Evolutionary conservation across 2,797 vertebrate species (phyloP).

Genomic region (Sebastes taczanowskii): DNA sequence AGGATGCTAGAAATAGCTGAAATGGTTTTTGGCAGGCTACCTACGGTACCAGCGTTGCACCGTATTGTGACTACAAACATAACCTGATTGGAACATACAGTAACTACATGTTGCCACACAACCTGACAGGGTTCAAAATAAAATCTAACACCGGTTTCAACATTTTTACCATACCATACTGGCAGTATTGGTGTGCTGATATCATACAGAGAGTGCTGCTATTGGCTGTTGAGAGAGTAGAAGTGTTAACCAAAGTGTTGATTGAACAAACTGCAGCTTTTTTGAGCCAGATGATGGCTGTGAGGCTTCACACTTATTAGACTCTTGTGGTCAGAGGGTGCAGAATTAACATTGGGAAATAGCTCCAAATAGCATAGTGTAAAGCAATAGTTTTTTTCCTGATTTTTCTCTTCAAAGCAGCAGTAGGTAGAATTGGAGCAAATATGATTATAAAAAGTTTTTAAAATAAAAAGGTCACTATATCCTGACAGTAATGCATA

Average conservation of each 20-base stretch:
- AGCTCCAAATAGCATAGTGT: not conserved
- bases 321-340: not conserved
- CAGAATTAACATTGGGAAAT: not conserved
- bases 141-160: not conserved
- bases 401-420: not conserved
- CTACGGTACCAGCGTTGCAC: not conserved
- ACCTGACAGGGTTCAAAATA: not conserved
- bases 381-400: not conserved
- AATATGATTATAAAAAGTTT: no score
- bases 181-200: not conserved
- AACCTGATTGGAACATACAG: not conserved
- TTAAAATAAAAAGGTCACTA: no score
- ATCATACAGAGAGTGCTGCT: slow-evolving; percentile 3
- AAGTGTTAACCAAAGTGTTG: slow-evolving; percentile 27
- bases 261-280: slow-evolving; percentile 20
- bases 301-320: slow-evolving; percentile 7
- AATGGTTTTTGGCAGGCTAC: not conserved
- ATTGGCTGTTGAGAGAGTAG: slow-evolving; percentile 1
- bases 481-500: no score
- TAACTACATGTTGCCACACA: not conserved
- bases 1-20: not conserved
- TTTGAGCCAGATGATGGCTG: not conserved
- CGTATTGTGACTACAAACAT: not conserved
- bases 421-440: no score
- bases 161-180: slow-evolving; percentile 12